A percentile compares a stretch with the other conserved stretches of the same genome.
Conservation (phyloP, 2,888 invertebrate species). For the Macrophya alboannulata region DNA sequence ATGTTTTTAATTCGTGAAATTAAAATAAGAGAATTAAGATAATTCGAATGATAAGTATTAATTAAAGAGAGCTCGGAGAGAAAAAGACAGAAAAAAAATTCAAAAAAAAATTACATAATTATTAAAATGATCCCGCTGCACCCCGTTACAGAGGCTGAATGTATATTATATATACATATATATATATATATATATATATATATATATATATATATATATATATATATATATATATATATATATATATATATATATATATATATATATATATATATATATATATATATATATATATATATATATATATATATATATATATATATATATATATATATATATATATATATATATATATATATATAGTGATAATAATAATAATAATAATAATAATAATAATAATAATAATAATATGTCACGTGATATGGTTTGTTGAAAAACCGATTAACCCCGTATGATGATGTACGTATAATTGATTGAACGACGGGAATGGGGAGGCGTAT, state of each 20-base stretch:
- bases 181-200: neutral
- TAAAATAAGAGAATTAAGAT: too few relatives aligned
- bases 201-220: neutral
- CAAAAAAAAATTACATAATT: neutral
- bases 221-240: neutral
- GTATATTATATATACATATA: neutral
- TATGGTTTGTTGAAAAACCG: neutral
- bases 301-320: neutral
- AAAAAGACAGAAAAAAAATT: neutral
- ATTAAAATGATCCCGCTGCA: neutral
- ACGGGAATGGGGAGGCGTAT: constrained; percentile 31
- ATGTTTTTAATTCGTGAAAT: too few relatives aligned
- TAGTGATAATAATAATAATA: neutral
- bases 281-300: neutral
- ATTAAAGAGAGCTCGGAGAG: neutral
- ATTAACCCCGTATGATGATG: neutral
- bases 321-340: neutral
- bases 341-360: neutral
- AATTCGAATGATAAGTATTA: too few relatives aligned
- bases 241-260: neutral
- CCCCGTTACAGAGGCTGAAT: neutral
- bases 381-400: too few relatives aligned
- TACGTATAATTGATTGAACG: constrained; percentile 14
- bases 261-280: neutral
- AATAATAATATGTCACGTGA: too few relatives aligned